These are phyloP conservation scores for Etheostoma perlongum DNA, from an alignment of 2,797 vertebrate species.

Conservation along the genomic window DNA sequence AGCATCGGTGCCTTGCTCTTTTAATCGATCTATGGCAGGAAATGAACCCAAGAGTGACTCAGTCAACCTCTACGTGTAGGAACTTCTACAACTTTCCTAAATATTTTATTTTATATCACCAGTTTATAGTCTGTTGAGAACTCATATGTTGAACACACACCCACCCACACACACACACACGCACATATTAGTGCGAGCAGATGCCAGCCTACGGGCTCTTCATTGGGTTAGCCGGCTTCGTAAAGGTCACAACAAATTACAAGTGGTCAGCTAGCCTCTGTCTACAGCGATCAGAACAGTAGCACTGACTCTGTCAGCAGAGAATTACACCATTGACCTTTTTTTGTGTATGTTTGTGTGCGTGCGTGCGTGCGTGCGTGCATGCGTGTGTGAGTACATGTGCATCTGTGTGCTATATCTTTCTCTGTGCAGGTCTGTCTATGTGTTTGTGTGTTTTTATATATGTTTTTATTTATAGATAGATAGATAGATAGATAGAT, in stretches of 20 bases:
- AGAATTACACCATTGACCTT: conserved; percentile 74
- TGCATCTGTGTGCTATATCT: neutral
- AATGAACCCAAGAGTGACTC: neutral
- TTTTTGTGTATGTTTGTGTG: conserved; percentile 32
- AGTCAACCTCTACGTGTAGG: neutral
- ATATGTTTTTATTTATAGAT: neutral
- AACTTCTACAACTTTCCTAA: conserved; percentile 4
- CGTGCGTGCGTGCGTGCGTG: neutral
- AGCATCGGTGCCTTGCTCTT: neutral
- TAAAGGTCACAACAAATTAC: conserved; percentile 77
- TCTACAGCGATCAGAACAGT: conserved; percentile 54
- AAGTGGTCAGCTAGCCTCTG: conserved; percentile 65
- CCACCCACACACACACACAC: conserved; percentile 28
- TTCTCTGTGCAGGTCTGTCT: neutral
- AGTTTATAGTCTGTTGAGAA: conserved; percentile 10
- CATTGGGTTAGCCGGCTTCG: conserved; percentile 46
- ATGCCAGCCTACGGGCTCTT: conserved; percentile 61
- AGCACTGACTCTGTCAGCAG: conserved; percentile 48
- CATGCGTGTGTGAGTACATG: neutral
- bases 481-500: too few species aligned
- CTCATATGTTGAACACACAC: conserved; percentile 7
- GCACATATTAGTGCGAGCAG: conserved; percentile 32
- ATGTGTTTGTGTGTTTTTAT: neutral
- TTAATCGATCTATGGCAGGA: neutral
- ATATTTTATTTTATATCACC: conserved; percentile 3